Conservation (phyloP, 37 sponge, comb jelly and placozoan genomes). For the Halichondria panicea region DNA sequence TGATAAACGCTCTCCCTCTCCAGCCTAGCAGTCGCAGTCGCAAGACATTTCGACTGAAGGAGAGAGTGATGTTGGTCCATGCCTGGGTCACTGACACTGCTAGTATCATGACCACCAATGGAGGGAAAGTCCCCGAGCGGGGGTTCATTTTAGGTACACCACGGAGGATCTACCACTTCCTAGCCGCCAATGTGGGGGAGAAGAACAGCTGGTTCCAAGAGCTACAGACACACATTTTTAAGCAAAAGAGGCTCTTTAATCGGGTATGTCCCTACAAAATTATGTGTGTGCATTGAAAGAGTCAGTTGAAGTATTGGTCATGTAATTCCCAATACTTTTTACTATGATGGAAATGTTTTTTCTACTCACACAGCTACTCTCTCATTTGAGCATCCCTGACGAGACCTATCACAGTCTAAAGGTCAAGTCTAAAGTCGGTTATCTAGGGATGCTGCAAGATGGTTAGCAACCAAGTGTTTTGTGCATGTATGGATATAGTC, state of each 20-base stretch:
- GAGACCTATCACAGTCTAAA: constrained; percentile 49
- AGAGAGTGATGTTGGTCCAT: constrained; percentile 65
- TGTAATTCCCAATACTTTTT: neutral
- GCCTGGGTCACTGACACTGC: constrained; percentile 78
- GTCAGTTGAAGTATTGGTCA: no score
- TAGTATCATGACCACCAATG: neutral
- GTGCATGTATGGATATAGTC: no score
- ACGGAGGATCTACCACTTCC: constrained; percentile 51
- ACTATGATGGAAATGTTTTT: neutral
- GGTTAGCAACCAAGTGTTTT: constrained; percentile 57
- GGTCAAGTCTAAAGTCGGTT: constrained; percentile 44
- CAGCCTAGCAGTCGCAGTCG: constrained; percentile 41
- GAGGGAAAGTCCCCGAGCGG: constrained; percentile 35
- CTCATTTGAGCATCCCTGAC: constrained; percentile 80
- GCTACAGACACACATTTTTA: constrained; percentile 45
- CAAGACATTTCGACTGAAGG: constrained; percentile 71
- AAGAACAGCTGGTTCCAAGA: constrained; percentile 68
- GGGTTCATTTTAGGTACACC: constrained; percentile 78
- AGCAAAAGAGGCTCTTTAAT: constrained; percentile 71
- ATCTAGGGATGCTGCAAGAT: constrained; percentile 64
- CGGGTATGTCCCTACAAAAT: no score
- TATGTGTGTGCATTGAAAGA: no score
- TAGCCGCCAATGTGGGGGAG: constrained; percentile 41
- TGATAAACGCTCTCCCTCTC: no score
- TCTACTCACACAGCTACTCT: constrained; percentile 55